Percentiles rank a stretch among this genome's conserved stretches.
Conservation (phyloP, 2,113 vertebrate species). For the Gallinago media region DNA sequence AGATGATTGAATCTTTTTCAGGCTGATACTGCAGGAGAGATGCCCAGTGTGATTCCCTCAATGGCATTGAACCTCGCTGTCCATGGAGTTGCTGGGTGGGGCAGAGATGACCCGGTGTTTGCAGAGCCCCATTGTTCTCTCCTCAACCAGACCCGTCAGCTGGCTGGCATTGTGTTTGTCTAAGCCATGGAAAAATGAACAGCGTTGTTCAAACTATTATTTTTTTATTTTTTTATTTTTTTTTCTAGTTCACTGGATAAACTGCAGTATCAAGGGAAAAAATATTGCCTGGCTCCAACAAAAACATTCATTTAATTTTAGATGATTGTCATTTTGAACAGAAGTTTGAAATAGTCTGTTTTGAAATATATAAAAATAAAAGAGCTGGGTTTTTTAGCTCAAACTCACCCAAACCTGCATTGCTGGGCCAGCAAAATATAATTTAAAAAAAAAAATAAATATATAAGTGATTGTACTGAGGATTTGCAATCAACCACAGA, state of each 20-base stretch:
- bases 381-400: background rate
- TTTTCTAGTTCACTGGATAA: background rate
- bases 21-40: fast-evolving
- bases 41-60: background rate
- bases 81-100: background rate
- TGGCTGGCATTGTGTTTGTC: background rate
- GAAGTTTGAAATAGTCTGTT: background rate
- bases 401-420: background rate
- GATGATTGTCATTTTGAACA: background rate
- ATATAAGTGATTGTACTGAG: background rate
- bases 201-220: background rate
- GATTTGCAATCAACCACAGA: background rate
- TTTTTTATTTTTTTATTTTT: too few relatives aligned
- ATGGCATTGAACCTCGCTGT: background rate
- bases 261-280: background rate
- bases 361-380: background rate
- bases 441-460: background rate
- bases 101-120: background rate
- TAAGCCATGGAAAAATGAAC: background rate
- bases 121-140: background rate
- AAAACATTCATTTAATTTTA: background rate
- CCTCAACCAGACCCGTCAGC: background rate
- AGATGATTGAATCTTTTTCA: background rate
- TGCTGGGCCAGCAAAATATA: background rate
- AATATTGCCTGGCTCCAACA: background rate